phyloP scores from a whole-genome alignment of 1,140 invertebrate species.

The Heliconius hewitsoni region DNA sequence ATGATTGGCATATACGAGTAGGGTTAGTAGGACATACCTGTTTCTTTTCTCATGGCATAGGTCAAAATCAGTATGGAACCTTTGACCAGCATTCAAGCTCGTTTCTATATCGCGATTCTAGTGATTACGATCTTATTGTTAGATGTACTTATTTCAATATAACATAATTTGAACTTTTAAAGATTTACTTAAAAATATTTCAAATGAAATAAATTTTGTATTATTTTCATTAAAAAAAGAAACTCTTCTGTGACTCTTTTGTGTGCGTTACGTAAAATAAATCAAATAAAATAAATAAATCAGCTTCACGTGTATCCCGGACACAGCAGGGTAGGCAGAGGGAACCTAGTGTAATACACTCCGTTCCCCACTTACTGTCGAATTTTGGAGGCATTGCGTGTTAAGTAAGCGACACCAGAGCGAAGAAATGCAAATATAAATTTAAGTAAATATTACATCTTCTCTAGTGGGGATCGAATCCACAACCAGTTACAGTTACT shows the following conservation, averaged over 20 bases:
- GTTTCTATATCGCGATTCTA: conserved; percentile 20
- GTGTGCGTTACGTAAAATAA: not conserved
- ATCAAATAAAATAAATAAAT: no score
- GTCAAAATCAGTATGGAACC: conserved; percentile 47
- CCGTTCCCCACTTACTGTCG: no score
- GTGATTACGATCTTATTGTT: conserved; percentile 32
- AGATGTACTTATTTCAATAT: not conserved
- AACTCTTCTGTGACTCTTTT: not conserved
- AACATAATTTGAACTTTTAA: not conserved
- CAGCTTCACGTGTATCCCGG: no score
- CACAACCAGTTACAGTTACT: no score
- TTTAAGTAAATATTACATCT: no score
- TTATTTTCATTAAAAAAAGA: not conserved
- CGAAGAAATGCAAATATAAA: no score
- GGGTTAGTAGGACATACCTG: conserved; percentile 46
- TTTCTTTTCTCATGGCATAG: conserved; percentile 50
- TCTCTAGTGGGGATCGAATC: no score
- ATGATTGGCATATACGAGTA: conserved; percentile 66
- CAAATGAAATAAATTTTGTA: not conserved
- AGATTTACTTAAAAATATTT: not conserved
- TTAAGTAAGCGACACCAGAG: no score
- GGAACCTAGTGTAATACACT: no score
- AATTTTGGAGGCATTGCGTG: no score
- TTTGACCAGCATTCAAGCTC: conserved; percentile 48
- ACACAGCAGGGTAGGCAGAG: no score